These are phyloP conservation scores for Athalia cordata DNA, from an alignment of 2,888 invertebrate genomes.

Conservation along the genomic window DNA sequence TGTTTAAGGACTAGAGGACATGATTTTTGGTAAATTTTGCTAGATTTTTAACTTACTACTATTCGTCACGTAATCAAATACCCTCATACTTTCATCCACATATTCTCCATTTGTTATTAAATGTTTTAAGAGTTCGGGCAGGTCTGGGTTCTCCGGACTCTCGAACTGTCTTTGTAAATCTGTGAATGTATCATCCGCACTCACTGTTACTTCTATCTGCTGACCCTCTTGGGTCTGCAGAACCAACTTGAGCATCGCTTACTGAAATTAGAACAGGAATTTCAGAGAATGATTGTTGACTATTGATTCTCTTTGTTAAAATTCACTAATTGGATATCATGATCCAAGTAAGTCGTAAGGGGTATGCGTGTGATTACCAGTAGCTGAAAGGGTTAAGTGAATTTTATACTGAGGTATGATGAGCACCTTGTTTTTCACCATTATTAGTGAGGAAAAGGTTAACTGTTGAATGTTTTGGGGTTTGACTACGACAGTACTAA, in stretches of 20 bases:
- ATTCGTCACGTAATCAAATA: constrained; percentile 51
- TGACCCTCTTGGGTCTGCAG: constrained; percentile 52
- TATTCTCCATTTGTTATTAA: constrained; percentile 50
- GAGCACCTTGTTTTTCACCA: neutral
- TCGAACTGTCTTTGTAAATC: constrained; percentile 51
- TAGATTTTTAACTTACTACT: constrained; percentile 42
- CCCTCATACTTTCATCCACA: constrained; percentile 49
- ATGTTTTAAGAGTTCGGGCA: constrained; percentile 48
- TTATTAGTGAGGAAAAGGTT: too few relatives aligned
- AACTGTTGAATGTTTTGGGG: too few relatives aligned
- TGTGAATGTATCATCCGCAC: constrained; percentile 51
- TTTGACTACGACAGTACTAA: too few relatives aligned
- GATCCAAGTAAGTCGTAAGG: too few relatives aligned
- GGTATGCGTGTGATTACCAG: too few relatives aligned
- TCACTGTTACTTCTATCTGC: constrained; percentile 51
- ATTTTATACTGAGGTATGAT: neutral
- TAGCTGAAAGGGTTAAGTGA: too few relatives aligned
- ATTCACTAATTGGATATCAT: neutral
- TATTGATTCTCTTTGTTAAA: neutral
- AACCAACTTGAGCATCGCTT: constrained; percentile 51
- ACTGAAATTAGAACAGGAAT: constrained; percentile 12
- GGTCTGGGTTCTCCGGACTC: constrained; percentile 44
- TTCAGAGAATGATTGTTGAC: neutral
- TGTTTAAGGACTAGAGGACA: neutral
- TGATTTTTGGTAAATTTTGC: neutral